Evolutionary conservation across 2,888 invertebrate genomes (phyloP), one percentile per base, ranked within the genome.

Genomic region (Trichacis sp.): DNA sequence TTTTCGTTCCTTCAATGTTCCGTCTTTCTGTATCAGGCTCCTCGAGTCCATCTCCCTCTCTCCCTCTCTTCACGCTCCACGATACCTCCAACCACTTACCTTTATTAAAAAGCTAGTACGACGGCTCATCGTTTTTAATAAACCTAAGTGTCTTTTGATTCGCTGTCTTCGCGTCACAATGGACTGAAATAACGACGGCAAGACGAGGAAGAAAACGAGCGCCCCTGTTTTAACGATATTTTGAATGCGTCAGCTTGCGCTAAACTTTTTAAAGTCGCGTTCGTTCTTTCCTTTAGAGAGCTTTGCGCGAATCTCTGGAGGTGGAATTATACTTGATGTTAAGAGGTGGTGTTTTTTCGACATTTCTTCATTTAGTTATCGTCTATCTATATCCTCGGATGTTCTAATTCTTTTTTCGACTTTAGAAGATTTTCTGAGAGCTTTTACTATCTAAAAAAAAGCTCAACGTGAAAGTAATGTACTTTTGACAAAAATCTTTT

Each of bases 91-190:
- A 57, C 63, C 60, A 68, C 63, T 68, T 61, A 68, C 64, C 46
- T 63, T 67, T 67, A 67, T 63, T 67, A 67, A 67, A 67, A 67
- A 59, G 54, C 46, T 47, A 60, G 53, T 56, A 63, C 57, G 45
- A 51, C 51, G 45, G 33, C 40, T 64, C 45, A 12, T 33, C 57
- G 60, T 64, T 64, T 68, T 68, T 68, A 68, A 68, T 68, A 64
- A 61, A 61, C 59, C 56, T 62, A 54, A 68, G 68, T 68, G 64
- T 64, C 61, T 68, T 68, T 68, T 68, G 62, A 68, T 68, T 68
- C 49, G 60, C 51, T 53, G 52, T 59, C 62, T 56, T 47, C 46
- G 47, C 62, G 20, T 54, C 50, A 54, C 56, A 60, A 56, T 67
- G 66, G 56, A 59, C 53, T 19, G 40, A 17, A 56, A 62, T 62